Evolutionary conservation across 2,797 vertebrate species (phyloP), one percentile per base, ranked within the genome.

Genomic region (Sebastes trivittatus): DNA sequence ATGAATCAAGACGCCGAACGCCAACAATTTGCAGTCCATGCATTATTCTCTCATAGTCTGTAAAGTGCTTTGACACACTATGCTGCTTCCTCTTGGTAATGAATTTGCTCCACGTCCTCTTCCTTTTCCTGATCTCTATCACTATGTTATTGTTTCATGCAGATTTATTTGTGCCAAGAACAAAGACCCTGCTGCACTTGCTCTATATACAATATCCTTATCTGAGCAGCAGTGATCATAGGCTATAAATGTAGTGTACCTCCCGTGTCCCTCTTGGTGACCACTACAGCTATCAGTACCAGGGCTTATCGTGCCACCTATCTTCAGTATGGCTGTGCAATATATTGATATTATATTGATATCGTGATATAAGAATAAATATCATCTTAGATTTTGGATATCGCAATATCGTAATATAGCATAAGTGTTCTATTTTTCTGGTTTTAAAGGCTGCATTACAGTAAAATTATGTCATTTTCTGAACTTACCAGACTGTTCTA

Each of bases 41-140:
- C 36, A 14, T 36, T 63, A 63, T 83, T 78, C 60, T 68, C 59
- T 18, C 18, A 20, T 61, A 67, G 11, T 32, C 75, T 16, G 38
- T 7, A 60, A 34, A 79, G 29, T 59, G 59, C 74, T 77, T 38
- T 56, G 65, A 29, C 71, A 70, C 72, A 83, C 30, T 42, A 62
- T n/a, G 30, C 58, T 65, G 68, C 25, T 84, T 87, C 85, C 74
- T 72, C 54, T 63, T 14, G 1, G 14, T 77, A 71, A 85, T 67
- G 56, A 0, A 61, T 88, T 69, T 67, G 22, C 63, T 66, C 10
- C 63, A 54, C 27, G 4, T 84, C 83, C 80, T 82, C 77, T 87
- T 87, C 80, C 84, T 81, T 54, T 86, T 90, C 88, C 88, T 84
- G 83, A 66, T 75, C 58, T 54, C 23, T 14, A 7, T 52, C 7